phyloP scores from a whole-genome alignment of 1,140 invertebrate genomes.

The Lanistes nyassanus region DNA sequence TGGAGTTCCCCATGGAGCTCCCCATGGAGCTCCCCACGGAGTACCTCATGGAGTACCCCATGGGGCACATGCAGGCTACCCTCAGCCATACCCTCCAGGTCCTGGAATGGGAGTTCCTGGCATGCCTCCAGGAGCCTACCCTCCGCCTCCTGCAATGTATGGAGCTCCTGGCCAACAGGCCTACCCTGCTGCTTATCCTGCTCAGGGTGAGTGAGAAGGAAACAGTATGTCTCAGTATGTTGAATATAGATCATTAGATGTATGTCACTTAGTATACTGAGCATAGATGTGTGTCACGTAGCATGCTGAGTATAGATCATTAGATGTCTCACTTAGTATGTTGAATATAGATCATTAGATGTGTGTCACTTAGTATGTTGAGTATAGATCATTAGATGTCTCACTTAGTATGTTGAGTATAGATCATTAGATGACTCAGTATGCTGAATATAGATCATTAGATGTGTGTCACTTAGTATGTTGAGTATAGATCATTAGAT shows the following conservation, averaged over 20 bases:
- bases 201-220: conserved; percentile 10
- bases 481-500: no score
- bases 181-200: conserved; percentile 26
- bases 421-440: no score
- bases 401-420: no score
- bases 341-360: no score
- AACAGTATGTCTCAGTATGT: no score
- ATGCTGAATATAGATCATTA: no score
- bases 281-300: neutral
- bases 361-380: no score
- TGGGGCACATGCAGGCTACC: neutral
- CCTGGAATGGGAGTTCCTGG: conserved; percentile 15
- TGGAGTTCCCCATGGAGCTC: neutral
- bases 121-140: conserved; percentile 26
- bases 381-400: no score
- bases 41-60: neutral
- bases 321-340: neutral
- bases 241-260: neutral
- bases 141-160: conserved; percentile 30
- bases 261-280: neutral
- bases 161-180: conserved; percentile 28
- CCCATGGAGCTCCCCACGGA: conserved; percentile 2
- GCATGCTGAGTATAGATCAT: neutral
- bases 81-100: neutral
- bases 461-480: no score